A percentile compares a stretch with the other conserved stretches of the same genome.
These are phyloP conservation scores for Ailurus styani DNA, from an alignment of 2,113 vertebrate species.

Conservation along the genomic window DNA sequence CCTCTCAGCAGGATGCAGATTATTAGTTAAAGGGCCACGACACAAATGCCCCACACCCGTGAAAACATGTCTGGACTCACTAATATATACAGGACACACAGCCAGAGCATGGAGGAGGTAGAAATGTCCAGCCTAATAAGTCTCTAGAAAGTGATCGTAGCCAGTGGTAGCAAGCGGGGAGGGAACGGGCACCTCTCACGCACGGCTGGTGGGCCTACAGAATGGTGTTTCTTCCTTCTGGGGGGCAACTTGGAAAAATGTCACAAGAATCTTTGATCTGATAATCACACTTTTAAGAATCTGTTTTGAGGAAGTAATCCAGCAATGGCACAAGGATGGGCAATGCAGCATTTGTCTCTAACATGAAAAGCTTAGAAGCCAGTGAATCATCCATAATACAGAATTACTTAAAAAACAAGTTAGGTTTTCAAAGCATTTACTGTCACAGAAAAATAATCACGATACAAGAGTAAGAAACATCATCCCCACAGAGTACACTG, in stretches of 20 bases:
- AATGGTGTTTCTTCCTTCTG: background rate
- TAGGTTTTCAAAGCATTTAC: constrained; percentile 1
- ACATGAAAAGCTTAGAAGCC: background rate
- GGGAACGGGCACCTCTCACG: background rate
- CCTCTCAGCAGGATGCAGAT: background rate
- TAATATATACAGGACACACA: background rate
- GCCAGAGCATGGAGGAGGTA: background rate
- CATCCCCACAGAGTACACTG: background rate
- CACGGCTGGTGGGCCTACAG: background rate
- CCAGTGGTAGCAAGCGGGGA: background rate
- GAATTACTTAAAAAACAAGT: background rate
- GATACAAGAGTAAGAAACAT: background rate
- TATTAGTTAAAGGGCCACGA: background rate
- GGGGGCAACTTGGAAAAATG: background rate
- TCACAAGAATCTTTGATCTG: background rate
- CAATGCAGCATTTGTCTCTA: background rate
- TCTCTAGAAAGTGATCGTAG: background rate
- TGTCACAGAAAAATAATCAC: background rate
- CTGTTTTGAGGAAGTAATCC: background rate
- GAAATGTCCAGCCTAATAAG: background rate
- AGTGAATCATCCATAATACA: background rate
- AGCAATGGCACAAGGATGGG: background rate
- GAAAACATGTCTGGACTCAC: background rate
- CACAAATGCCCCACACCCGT: background rate
- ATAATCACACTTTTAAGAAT: background rate